These are phyloP conservation scores for Homalodisca vitripennis DNA, from an alignment of 1,140 invertebrate species.

Conservation along the genomic window DNA sequence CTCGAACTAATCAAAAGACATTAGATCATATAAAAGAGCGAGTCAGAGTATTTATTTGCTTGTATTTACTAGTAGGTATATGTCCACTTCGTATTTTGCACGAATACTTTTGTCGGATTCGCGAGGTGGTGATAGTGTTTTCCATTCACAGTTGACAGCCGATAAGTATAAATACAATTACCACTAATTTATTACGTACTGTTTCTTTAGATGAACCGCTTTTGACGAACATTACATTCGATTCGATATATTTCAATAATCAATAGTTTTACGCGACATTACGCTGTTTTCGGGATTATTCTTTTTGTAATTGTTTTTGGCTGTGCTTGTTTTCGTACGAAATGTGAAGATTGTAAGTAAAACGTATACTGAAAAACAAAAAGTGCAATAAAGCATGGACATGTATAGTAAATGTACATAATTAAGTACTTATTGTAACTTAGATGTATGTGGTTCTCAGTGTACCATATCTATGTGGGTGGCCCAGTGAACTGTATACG, in stretches of 20 bases:
- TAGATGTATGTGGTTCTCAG: background rate
- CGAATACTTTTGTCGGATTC: background rate
- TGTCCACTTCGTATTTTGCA: background rate
- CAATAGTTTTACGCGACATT: background rate
- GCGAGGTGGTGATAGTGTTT: too few species aligned
- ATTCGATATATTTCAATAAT: background rate
- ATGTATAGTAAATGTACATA: background rate
- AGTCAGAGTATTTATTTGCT: background rate
- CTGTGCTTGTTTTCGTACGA: conserved; percentile 1
- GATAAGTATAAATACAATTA: background rate
- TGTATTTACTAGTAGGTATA: background rate
- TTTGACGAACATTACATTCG: background rate
- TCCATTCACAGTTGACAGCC: background rate
- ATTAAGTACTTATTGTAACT: background rate
- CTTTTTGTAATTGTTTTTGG: background rate
- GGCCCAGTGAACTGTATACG: background rate
- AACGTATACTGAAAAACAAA: background rate
- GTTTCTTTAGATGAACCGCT: too few species aligned
- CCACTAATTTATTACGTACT: too few species aligned
- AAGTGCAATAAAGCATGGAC: background rate
- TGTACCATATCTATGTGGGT: background rate
- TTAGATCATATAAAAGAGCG: background rate
- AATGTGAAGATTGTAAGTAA: background rate
- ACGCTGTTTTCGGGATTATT: background rate
- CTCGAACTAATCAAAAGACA: background rate